These are phyloP conservation scores for Oncorhynchus masou DNA, from an alignment of 2,113 vertebrate genomes.

Conservation along the genomic window DNA sequence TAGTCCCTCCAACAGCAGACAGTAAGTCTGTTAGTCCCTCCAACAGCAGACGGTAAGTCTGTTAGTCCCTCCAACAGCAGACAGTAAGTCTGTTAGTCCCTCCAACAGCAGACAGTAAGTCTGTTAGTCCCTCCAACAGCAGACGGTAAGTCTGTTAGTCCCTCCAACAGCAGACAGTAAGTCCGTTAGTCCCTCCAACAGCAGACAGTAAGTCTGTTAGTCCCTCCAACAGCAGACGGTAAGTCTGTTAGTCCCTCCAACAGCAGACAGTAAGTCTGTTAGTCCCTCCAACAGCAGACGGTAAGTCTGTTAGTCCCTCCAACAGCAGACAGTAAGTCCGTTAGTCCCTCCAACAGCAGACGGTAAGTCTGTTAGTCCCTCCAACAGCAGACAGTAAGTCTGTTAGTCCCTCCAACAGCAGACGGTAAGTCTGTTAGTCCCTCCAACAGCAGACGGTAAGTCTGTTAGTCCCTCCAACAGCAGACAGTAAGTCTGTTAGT, in stretches of 20 bases:
- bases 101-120: conserved; percentile 51
- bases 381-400: too few species aligned
- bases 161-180: conserved; percentile 51
- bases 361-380: conserved; percentile 64
- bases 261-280: not conserved
- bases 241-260: conserved; percentile 63
- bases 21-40: conserved; percentile 30
- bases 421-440: conserved; percentile 56
- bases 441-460: conserved; percentile 51
- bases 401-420: conserved; percentile 50
- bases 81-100: conserved; percentile 25
- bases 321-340: too few species aligned
- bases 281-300: conserved; percentile 51
- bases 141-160: conserved; percentile 12
- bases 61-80: conserved; percentile 45
- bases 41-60: conserved; percentile 56
- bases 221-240: conserved; percentile 52
- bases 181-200: conserved; percentile 54
- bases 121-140: conserved; percentile 58
- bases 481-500: conserved; percentile 64
- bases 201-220: not conserved
- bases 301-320: conserved; percentile 61
- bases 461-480: conserved; percentile 45
- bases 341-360: conserved; percentile 50
- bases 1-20: conserved; percentile 43